Base-by-base conservation (phyloP, 2,113 vertebrate genomes). In the Abramis brama region DNA sequence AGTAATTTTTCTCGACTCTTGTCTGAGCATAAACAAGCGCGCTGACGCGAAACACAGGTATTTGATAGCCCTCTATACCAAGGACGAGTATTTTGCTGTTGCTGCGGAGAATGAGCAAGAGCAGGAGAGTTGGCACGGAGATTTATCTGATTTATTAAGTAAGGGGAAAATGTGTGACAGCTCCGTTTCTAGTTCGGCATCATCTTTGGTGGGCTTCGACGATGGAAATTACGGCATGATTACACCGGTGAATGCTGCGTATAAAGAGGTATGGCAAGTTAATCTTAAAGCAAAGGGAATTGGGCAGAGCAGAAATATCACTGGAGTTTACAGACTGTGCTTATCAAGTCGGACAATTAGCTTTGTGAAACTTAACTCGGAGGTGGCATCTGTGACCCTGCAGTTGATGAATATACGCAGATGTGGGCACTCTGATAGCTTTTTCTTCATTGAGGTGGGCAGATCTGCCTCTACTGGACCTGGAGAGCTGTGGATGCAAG, bases 401-500 rank as follows among this genome's bases (percentile, higher is more conserved):
- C 98, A 99, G 95, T 96, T 99, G 79, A 99, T 99, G 98, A 99
- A 97, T 85, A 98, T 99, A 85, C 95, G 97, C 78, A 95, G 98
- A 89, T 99, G 98, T 92, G 98, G 97, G 82, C 98, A 99, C 95
- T 99, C 97, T 4, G 73, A 75, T 75, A 75, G 73, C 73, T 75
- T 75, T 75, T 75, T 75, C n/a, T 75, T 75, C 43, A 75, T 99
- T 19, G 98, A 99, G 91, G 97, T 99, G 71, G 98, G 98, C 55
- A 96, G 98, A 59, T 99, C 97, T 1, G 97, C 97, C 0, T 95
- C 96, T 91, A 99, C 97, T 7, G 98, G 97, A 30, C 97, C 98
- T 2, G 97, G 98, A 1, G 98, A 99, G 94, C 92, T 99, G 17
- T 99, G 98, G 98, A 99, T 99, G 98, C 98, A 99, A 90, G 97